Percentiles rank a stretch among this genome's conserved stretches.
Evolutionary conservation across 2,113 vertebrate genomes (phyloP).

Genomic region (Astatoreochromis straeleni): DNA sequence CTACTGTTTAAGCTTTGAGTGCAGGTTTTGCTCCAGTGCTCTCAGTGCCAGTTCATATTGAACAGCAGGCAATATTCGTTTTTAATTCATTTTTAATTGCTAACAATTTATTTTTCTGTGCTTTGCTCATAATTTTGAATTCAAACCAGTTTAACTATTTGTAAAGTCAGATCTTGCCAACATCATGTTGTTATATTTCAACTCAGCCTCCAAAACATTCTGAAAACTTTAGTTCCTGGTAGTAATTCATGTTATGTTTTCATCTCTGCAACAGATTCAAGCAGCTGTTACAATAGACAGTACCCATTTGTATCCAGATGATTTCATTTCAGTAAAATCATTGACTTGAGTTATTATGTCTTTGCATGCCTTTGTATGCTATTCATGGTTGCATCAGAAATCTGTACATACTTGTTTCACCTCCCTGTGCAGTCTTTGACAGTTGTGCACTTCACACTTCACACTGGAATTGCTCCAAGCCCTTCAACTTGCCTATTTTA

Average conservation of each 20-base stretch:
- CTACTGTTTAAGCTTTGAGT: background rate
- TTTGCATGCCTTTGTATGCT: background rate
- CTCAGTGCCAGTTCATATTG: background rate
- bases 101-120: background rate
- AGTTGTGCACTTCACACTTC: background rate
- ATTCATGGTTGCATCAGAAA: background rate
- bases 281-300: background rate
- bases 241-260: background rate
- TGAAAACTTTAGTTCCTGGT: background rate
- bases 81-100: background rate
- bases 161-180: background rate
- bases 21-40: background rate
- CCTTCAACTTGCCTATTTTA: background rate
- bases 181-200: background rate
- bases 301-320: background rate
- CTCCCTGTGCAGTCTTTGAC: background rate
- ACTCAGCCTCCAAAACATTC: background rate
- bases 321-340: background rate
- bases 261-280: background rate
- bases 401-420: background rate
- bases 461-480: background rate
- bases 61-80: background rate
- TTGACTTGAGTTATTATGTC: background rate
- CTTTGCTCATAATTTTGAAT: background rate
- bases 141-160: background rate